These are phyloP conservation scores for Pseudopodoces humilis DNA, from an alignment of 2,113 vertebrate genomes.

Conservation along the genomic window DNA sequence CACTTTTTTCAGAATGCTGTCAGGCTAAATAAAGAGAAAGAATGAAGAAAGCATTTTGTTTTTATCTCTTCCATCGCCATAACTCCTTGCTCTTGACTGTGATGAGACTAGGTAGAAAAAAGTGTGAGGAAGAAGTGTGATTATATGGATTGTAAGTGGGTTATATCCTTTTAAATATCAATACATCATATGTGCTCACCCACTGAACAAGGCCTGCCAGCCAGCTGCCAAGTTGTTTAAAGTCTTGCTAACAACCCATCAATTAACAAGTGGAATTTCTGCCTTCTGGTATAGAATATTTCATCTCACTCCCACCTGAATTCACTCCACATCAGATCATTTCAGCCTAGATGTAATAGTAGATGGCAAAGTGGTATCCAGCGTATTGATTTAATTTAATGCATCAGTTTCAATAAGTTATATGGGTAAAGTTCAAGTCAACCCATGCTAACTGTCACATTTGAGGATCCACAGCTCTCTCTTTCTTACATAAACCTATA, in stretches of 20 bases:
- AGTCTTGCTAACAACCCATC: slow-evolving; percentile 19
- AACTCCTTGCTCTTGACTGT: neutral
- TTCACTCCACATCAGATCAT: neutral
- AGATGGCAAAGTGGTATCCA: neutral
- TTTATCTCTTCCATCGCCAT: neutral
- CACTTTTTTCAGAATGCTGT: neutral
- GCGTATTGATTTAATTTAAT: neutral
- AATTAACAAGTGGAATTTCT: slow-evolving; percentile 41
- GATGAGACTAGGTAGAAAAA: neutral
- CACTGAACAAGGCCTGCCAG: neutral
- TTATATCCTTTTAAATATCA: slow-evolving; percentile 31
- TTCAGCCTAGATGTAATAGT: neutral
- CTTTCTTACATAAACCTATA: neutral
- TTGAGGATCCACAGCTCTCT: neutral
- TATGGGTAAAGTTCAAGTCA: neutral
- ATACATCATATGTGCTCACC: neutral
- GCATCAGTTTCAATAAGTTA: neutral
- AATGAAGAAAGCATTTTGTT: neutral
- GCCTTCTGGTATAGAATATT: slow-evolving; percentile 30
- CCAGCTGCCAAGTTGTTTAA: slow-evolving; percentile 30
- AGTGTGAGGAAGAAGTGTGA: neutral
- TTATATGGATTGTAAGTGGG: neutral
- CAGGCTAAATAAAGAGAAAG: neutral
- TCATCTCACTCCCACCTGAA: slow-evolving; percentile 15
- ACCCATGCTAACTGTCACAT: neutral